Evolutionary conservation across 2,888 invertebrate species (phyloP), one percentile per base, ranked within the genome.

Genomic region (Aproaerema taeniolella): DNA sequence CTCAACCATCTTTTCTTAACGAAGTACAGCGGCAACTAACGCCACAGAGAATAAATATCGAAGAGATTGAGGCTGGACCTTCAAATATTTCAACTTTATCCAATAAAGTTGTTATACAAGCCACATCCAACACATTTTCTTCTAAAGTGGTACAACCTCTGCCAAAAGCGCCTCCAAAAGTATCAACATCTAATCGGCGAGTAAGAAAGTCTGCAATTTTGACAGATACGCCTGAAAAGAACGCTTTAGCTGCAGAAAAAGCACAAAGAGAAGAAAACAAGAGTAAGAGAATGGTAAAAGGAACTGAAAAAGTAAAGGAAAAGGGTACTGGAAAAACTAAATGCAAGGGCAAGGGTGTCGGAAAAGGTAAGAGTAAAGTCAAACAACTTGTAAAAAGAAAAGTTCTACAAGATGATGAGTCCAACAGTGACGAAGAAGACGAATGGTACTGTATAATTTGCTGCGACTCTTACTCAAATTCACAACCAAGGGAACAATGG

Each of bases 391-490:
- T 33, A 11, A 28, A 28, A 16, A 25, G 39, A 29, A 39, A 14
- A 39, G 39, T 39, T 15, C 13, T 39, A 10, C 39, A 39, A 39
- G 39, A 39, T 17, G 31, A 28, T 12, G 39, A 32, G 11, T 28
- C 28, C 28, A 14, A 15, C 32, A 16, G 14, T 32, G 26, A 39
- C 12, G 32, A 32, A 20, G n/a, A n/a, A n/a, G 26, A 39, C 12
- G 39, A 38, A 38, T 38, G 31, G 38, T 38, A 10, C 31, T 38
- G 38, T 25, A 32, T 39, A 11, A 39, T 39, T 26, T 39, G 32
- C 17, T 39, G 39, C 15, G 39, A 39, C 16, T 25, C 32, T 11
- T 39, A 39, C 28, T 39, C 39, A 8, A 39, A 39, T 24, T 39
- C 39, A 13, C 20, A 12, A 7, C 39, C 39, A 24, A 11, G 39